Percentiles rank a stretch among this genome's conserved stretches.
Conservation (phyloP, 1,140 invertebrate genomes). For the Diorhabda carinulata region DNA sequence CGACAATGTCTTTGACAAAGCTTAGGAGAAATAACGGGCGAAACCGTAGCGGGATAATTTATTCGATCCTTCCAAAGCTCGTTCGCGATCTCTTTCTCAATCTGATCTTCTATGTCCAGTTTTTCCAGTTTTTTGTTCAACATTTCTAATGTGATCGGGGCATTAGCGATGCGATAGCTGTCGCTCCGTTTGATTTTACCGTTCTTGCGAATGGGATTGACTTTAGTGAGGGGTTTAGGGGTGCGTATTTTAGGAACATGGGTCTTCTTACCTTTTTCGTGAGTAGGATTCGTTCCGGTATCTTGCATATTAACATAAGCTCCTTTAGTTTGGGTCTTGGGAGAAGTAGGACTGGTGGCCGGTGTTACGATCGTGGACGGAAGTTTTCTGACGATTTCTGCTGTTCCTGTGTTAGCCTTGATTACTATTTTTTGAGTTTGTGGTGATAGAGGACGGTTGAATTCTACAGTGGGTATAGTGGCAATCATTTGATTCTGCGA, state of each 20-base stretch:
- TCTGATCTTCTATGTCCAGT: slow-evolving; percentile 48
- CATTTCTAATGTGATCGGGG: slow-evolving; percentile 55
- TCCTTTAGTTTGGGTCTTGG: slow-evolving; percentile 52
- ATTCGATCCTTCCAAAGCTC: slow-evolving; percentile 64
- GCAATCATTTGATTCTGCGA: slow-evolving; percentile 25
- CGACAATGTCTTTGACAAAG: slow-evolving; percentile 35
- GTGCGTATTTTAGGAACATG: slow-evolving; percentile 4
- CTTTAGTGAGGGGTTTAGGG: slow-evolving; percentile 10
- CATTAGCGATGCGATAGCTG: slow-evolving; percentile 81
- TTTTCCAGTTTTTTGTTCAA: slow-evolving; percentile 42
- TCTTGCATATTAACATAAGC: slow-evolving; percentile 70
- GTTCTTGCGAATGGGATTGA: slow-evolving; percentile 17
- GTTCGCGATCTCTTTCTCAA: slow-evolving; percentile 58
- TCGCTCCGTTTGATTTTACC: slow-evolving; percentile 74
- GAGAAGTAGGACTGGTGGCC: slow-evolving; percentile 44
- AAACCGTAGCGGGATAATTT: slow-evolving; percentile 64
- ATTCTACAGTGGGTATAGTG: slow-evolving; percentile 23
- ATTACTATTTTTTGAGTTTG: slow-evolving; percentile 64
- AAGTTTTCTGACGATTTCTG: slow-evolving; percentile 60
- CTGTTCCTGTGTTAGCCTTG: slow-evolving; percentile 51
- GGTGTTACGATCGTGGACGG: slow-evolving; percentile 54
- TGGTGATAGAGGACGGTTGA: slow-evolving; percentile 43
- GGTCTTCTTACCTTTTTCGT: slow-evolving; percentile 56
- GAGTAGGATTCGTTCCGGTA: slow-evolving; percentile 58
- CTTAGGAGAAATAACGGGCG: slow-evolving; percentile 51